Evolutionary conservation across 2,888 invertebrate species (phyloP), one percentile per base, ranked within the genome.

Genomic region (Cerceris rybyensis): DNA sequence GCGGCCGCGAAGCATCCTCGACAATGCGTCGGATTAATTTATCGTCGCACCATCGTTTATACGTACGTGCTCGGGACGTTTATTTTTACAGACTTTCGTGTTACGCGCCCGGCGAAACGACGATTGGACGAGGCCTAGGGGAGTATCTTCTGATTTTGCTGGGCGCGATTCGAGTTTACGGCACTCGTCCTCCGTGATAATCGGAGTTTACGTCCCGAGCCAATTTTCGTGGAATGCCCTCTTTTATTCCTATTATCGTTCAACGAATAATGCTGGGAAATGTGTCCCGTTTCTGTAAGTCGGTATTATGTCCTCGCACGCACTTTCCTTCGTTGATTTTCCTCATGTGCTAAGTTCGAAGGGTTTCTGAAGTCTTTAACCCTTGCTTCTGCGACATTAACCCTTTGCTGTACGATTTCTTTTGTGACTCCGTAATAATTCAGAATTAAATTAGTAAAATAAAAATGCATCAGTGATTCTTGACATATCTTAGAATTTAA

Each of bases 1-100:
- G 55, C 80, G 67, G 54, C 17, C 46, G 49, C 61, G 69, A 74
- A 72, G 39, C 64, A 63, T 28, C 71, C 66, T 74, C 76, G 73
- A 49, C 83, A 72, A 83, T 80, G 80, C 79, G 77, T 71, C 59
- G 76, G 75, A 86, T 87, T 85, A 85, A 86, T 85, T 86, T 86
- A 86, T 86, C 75, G 83, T 68, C 72, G 61, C 49, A 57, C 61
- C 80, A 73, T 82, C 73, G 70, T 72, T 70, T 80, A 83, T 80
- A 77, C 69, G 77, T 69, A 74, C 74, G 55, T 14, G 43, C 42
- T 55, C 57, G 60, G 64, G 73, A 77, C 83, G 76, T 83, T 87
- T 87, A 79, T 79, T 78, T 85, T 83, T 80, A 81, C 78, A 69
- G 68, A 68, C 66, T 77, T 79, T 70, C 60, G 69, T 28, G 59